Base-by-base conservation (phyloP, 2,888 invertebrate genomes). In the Zaprionus lineosus region DNA sequence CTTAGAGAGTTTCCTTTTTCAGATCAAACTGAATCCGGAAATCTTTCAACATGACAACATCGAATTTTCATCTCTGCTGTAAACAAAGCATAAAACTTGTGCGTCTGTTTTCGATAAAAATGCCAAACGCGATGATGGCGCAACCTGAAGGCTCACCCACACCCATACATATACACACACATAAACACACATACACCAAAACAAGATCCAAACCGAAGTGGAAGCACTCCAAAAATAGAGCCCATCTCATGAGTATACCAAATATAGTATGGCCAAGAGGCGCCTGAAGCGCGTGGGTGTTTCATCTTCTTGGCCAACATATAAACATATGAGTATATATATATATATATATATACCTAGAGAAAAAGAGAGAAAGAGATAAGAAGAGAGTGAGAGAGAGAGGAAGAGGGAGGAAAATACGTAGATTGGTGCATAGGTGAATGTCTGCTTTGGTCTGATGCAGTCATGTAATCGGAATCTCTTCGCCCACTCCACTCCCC, bases 401-500 rank as follows among this genome's bases (percentile, higher is more conserved):
- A n/a, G n/a, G n/a, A n/a, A n/a, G n/a, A n/a, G n/a, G n/a, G n/a
- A n/a, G n/a, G n/a, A n/a, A n/a, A n/a, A n/a, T n/a, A n/a, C n/a
- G n/a, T n/a, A n/a, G n/a, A n/a, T n/a, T n/a, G n/a, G 41, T 6
- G 41, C 40, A 15, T 40, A 70, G 74, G 53, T 61, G 74, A 64
- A 39, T 56, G 52, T 62, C 50, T 43, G 44, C 8, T 18, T 33
- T 26, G 39, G 31, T 31, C 11, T 14, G 60, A 70, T 77, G 74
- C 67, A 82, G 82, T 76, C 76, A 74, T 77, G 75, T 78, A 77
- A 82, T 74, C 74, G 82, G 74, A 60, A 76, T 77, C 41, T 37
- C 14, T 19, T 14, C 28, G 9, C 21, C 1, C 16, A n/a, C n/a
- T n/a, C n/a, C n/a, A n/a, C n/a, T n/a, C n/a, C n/a, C n/a, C n/a